Conservation (phyloP, 2,113 vertebrate species). For the Leptobrachium leishanense region DNA sequence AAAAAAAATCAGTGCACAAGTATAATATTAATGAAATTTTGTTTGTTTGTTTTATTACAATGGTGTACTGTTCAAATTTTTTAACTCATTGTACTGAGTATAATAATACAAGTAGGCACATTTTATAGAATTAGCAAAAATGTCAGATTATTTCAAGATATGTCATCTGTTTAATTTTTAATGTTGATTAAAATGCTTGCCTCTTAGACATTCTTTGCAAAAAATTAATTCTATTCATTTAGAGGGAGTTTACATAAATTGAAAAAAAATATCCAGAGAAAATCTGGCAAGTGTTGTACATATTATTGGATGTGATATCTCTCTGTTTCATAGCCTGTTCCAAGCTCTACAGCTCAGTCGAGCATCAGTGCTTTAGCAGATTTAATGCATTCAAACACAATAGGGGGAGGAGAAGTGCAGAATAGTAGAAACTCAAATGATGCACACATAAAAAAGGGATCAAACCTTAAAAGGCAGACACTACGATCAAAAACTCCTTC, state of each 20-base stretch:
- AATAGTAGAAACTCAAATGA: slow-evolving; percentile 57
- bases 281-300: slow-evolving; percentile 35
- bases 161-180: no score
- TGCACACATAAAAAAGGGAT: slow-evolving; percentile 58
- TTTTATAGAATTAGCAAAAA: no score
- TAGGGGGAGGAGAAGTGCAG: slow-evolving; percentile 52
- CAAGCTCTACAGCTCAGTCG: slow-evolving; percentile 32
- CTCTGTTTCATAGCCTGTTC: slow-evolving; percentile 34
- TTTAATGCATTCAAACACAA: slow-evolving; percentile 62
- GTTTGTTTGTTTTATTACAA: no score
- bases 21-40: no score
- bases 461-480: slow-evolving; percentile 31
- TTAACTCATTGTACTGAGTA: no score
- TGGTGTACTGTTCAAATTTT: no score
- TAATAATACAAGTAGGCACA: no score
- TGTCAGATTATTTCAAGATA: no score
- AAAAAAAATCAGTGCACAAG: no score
- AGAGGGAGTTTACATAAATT: slow-evolving; percentile 3
- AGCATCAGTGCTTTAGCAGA: slow-evolving; percentile 59
- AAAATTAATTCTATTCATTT: not conserved
- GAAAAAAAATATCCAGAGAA: slow-evolving; percentile 14
- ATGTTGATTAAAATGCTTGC: no score
- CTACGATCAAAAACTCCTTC: slow-evolving; percentile 51
- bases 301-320: slow-evolving; percentile 28
- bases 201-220: not conserved